Evolutionary conservation across 2,113 vertebrate genomes (phyloP).

Genomic region (Pterocles orientalis): DNA sequence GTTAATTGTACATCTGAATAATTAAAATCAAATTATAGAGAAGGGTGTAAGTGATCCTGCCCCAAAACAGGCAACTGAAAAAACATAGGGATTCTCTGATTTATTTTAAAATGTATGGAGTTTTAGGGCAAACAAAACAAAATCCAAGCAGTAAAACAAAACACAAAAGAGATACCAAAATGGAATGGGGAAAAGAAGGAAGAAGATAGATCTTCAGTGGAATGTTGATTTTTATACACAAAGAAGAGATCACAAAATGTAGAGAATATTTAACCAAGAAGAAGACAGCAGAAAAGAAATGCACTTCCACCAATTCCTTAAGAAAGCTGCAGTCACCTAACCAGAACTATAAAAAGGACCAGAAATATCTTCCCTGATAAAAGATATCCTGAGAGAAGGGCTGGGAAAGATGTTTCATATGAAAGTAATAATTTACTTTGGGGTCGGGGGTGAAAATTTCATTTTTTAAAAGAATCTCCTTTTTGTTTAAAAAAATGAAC

Average conservation of each 20-base stretch:
- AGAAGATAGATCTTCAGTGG: not conserved
- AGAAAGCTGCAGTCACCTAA: not conserved
- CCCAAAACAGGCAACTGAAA: not conserved
- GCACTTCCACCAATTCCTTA: not conserved
- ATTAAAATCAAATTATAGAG: not conserved
- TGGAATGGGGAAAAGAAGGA: not conserved
- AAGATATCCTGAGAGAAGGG: not conserved
- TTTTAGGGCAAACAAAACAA: not conserved
- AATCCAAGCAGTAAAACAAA: not conserved
- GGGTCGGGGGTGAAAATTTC: not conserved
- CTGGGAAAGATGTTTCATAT: not conserved
- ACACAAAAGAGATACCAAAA: not conserved
- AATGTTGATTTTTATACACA: not conserved
- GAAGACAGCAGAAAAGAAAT: not conserved
- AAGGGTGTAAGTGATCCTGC: not conserved
- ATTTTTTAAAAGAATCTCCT: not conserved
- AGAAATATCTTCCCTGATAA: not conserved
- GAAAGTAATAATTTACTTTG: not conserved
- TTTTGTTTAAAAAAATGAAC: not conserved
- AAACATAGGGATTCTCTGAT: not conserved
- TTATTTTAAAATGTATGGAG: not conserved
- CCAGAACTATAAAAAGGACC: not conserved
- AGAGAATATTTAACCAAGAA: not conserved
- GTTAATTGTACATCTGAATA: not conserved
- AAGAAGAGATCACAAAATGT: not conserved